A percentile compares a stretch with the other conserved stretches of the same genome.
Evolutionary conservation across 2,888 invertebrate species (phyloP).

Genomic region (Ophioninae sp.): DNA sequence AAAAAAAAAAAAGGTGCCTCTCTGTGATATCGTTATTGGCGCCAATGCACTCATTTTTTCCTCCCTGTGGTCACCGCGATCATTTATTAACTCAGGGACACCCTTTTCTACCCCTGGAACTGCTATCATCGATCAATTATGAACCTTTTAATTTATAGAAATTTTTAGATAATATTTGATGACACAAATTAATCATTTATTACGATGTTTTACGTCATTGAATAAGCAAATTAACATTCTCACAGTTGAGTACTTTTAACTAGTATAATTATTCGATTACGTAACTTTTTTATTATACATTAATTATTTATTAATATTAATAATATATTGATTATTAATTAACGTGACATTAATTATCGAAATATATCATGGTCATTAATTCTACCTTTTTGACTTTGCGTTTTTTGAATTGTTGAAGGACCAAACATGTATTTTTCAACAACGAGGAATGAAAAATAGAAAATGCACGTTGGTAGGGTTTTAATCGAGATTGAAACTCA

Average conservation of each 20-base stretch:
- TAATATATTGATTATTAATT: no score
- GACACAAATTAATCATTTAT: neutral
- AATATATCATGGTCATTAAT: neutral
- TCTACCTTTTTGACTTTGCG: neutral
- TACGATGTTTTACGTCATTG: no score
- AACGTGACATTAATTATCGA: neutral
- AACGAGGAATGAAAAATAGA: neutral
- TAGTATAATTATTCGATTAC: neutral
- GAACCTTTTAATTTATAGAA: neutral
- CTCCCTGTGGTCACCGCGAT: neutral
- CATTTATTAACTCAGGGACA: neutral
- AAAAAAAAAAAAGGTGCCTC: no score
- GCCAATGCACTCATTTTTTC: neutral
- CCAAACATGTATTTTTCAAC: neutral
- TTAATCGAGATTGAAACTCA: conserved; percentile 8
- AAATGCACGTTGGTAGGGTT: neutral
- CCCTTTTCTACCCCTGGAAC: no score
- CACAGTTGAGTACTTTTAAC: neutral
- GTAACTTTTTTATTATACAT: neutral
- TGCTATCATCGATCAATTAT: no score
- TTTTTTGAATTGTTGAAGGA: neutral
- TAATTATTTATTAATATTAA: no score
- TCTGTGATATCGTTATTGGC: conserved; percentile 3
- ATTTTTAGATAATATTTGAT: neutral
- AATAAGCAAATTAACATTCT: neutral